phyloP scores from a whole-genome alignment of 2,888 invertebrate genomes.

The Lasiommata megera region DNA sequence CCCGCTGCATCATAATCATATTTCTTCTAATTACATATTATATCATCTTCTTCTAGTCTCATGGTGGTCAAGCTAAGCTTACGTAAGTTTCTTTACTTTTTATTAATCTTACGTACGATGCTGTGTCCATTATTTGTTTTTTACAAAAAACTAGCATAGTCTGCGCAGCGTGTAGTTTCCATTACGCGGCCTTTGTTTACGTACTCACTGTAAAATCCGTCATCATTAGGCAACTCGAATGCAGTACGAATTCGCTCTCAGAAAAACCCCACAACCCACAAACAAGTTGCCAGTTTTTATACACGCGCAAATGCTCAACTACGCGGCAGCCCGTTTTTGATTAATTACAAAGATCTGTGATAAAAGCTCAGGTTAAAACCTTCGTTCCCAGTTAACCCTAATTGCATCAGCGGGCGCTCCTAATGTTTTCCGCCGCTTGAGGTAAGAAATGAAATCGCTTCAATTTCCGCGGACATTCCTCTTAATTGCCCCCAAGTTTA shows the following conservation, averaged over 20 bases:
- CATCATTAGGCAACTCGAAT: not conserved
- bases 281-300: slow-evolving; percentile 5
- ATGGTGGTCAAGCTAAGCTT: too few relatives aligned
- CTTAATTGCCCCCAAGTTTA: slow-evolving; percentile 36
- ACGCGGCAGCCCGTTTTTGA: slow-evolving; percentile 14
- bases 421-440: slow-evolving; percentile 33
- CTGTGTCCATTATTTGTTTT: too few relatives aligned
- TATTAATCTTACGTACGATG: too few relatives aligned
- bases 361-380: slow-evolving; percentile 24
- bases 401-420: slow-evolving; percentile 26
- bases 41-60: too few relatives aligned
- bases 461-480: slow-evolving; percentile 39
- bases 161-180: not conserved
- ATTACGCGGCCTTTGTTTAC: not conserved
- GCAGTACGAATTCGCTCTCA: not conserved
- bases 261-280: not conserved
- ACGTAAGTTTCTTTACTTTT: too few relatives aligned
- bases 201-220: not conserved
- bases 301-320: slow-evolving; percentile 2
- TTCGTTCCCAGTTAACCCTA: slow-evolving; percentile 27
- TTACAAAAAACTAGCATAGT: too few relatives aligned
- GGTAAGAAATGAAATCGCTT: slow-evolving; percentile 38
- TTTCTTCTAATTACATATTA: too few relatives aligned
- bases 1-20: too few relatives aligned
- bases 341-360: slow-evolving; percentile 26